Conservation (phyloP, 2,888 invertebrate species). For the Trisateles emortualis region DNA sequence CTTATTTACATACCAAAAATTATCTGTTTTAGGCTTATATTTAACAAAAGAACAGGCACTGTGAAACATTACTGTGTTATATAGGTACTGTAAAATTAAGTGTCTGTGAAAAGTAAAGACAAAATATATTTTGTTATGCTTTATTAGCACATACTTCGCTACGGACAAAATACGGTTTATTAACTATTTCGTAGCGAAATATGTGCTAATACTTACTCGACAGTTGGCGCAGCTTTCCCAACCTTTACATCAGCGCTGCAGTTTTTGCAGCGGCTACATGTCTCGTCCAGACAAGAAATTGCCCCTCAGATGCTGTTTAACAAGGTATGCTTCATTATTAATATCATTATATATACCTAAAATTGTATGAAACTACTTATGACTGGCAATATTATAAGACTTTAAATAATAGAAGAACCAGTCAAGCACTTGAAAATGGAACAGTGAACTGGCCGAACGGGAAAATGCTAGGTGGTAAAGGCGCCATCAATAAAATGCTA, state of each 20-base stretch:
- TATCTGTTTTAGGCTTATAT: too few species aligned
- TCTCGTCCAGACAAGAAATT: slow-evolving; percentile 13
- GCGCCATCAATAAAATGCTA: slow-evolving; percentile 84
- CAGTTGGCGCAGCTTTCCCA: neutral
- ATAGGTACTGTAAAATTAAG: too few species aligned
- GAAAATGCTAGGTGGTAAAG: slow-evolving; percentile 87
- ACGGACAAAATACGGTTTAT: too few species aligned
- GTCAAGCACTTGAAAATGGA: slow-evolving; percentile 27
- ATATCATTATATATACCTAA: too few species aligned
- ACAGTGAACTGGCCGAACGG: slow-evolving; percentile 85
- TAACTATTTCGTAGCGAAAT: slow-evolving; percentile 1
- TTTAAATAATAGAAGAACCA: slow-evolving; percentile 26
- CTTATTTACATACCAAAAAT: too few species aligned
- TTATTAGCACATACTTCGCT: too few species aligned
- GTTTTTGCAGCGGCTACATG: slow-evolving; percentile 17
- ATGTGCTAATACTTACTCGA: neutral
- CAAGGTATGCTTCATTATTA: slow-evolving; percentile 5
- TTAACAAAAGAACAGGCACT: too few species aligned
- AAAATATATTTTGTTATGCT: too few species aligned
- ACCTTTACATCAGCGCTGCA: slow-evolving; percentile 10
- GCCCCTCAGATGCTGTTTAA: slow-evolving; percentile 7
- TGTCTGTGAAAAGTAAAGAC: too few species aligned
- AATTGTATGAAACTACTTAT: neutral
- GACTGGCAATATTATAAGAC: slow-evolving; percentile 42
- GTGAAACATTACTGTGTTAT: too few species aligned